Percentiles rank a stretch among this genome's conserved stretches.
These are phyloP conservation scores for Drosophila bunnanda DNA, from an alignment of 2,888 invertebrate species.

Conservation along the genomic window DNA sequence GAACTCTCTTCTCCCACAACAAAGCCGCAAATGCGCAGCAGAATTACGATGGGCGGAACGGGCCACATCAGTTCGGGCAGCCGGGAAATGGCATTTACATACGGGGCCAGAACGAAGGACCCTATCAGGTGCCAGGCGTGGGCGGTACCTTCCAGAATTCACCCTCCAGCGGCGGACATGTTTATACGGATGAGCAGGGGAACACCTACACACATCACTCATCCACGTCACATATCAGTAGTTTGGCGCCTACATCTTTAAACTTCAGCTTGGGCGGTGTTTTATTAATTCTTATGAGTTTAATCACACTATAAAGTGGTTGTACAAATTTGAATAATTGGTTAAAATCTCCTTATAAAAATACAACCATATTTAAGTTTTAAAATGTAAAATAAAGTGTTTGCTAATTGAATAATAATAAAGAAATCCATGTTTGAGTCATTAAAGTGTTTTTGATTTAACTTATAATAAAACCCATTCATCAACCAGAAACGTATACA, in stretches of 20 bases:
- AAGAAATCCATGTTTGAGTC: not conserved
- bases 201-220: slow-evolving; percentile 45
- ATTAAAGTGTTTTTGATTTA: not conserved
- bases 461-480: not conserved
- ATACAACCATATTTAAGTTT: not conserved
- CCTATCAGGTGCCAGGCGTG: slow-evolving; percentile 64
- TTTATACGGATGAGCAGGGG: slow-evolving; percentile 56
- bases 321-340: not conserved
- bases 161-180: slow-evolving; percentile 41
- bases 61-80: slow-evolving; percentile 55
- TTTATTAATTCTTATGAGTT: slow-evolving; percentile 7
- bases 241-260: not conserved
- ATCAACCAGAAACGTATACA: no score
- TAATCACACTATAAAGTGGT: slow-evolving; percentile 9
- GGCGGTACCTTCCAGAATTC: slow-evolving; percentile 56
- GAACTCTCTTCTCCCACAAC: slow-evolving; percentile 2
- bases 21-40: slow-evolving; percentile 48
- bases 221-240: not conserved
- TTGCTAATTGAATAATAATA: not conserved
- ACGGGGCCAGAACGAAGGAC: slow-evolving; percentile 61
- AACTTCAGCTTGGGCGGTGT: slow-evolving; percentile 2
- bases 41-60: slow-evolving; percentile 59
- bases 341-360: not conserved
- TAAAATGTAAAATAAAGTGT: not conserved
- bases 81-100: slow-evolving; percentile 62